These are phyloP conservation scores for Ciconia nigra DNA, from an alignment of 2,797 vertebrate genomes.

Conservation along the genomic window DNA sequence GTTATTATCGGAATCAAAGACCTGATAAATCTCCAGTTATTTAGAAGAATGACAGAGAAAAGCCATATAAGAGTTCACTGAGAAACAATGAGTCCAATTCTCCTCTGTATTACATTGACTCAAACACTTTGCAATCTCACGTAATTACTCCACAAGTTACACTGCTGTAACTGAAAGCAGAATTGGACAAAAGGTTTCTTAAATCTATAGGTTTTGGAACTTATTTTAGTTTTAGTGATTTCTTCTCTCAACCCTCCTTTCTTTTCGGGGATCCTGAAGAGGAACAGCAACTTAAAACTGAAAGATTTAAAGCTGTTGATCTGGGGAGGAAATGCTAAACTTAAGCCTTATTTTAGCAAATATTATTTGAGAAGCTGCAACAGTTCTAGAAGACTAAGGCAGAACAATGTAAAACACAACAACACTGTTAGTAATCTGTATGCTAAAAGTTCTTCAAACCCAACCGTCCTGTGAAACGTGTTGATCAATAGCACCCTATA, in stretches of 20 bases:
- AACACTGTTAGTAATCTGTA: neutral
- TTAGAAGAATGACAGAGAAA: neutral
- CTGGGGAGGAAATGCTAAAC: neutral
- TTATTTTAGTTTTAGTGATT: neutral
- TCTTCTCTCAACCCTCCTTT: neutral
- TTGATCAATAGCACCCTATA: neutral
- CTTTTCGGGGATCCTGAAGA: neutral
- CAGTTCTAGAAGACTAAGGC: neutral
- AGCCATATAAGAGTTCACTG: neutral
- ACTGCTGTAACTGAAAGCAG: neutral
- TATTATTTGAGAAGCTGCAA: neutral
- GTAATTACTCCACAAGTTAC: neutral
- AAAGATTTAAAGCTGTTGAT: neutral
- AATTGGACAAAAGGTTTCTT: neutral
- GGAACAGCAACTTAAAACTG: neutral
- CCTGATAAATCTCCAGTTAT: conserved; percentile 19
- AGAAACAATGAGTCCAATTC: neutral
- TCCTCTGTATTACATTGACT: neutral
- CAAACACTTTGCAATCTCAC: neutral
- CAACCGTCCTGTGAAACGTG: rapidly evolving
- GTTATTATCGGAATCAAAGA: conserved; percentile 4
- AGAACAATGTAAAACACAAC: neutral
- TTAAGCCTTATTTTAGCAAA: neutral
- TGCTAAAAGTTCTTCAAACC: neutral
- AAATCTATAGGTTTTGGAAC: neutral